Base-by-base conservation (phyloP, 2,113 vertebrate species). In the Anser cygnoides region DNA sequence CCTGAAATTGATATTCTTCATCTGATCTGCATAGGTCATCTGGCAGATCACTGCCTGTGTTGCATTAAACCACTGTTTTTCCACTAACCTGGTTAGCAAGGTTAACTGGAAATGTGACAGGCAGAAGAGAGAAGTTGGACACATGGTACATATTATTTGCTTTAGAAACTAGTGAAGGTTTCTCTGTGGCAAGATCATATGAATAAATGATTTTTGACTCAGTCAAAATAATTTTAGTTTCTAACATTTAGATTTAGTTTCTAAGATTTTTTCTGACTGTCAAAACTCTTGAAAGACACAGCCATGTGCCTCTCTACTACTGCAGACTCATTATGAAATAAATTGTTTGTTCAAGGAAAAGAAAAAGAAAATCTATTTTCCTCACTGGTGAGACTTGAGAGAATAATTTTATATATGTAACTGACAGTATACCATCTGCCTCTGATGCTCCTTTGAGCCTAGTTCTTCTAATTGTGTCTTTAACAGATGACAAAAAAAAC, bases 1-100 rank as follows among this genome's bases (percentile, higher is more conserved):
- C 87, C n/a, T 28, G 95, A 94, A 97, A 96, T 22, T 35, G 85
- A 96, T 94, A 97, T 88, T 95, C 96, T 96, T 97, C 91, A 95
- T 96, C 88, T 91, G 82, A 95, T 92, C 72, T 88, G 63, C 90
- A 95, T 91, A 94, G 95, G 95, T 95, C 96, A 93, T 87, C 91
- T 80, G 76, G 37, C 39, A 95, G 93, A 95, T 92, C 91, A 89
- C 76, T 81, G 95, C 74, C 88, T 75, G 66, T 76, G 87, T 95
- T 96, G 92, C 68, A 83, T 83, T 96, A 96, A 81, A 95, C 87
- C 87, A 44, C 29, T 94, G 74, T 97, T 97, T 96, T 96, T 67
- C 78, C 78, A 93, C 82, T 92, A 94, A 92, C 85, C 74, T 68
- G 49, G 85, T 72, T 95, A 94, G 93, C 90, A 85, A 73, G 88